phyloP scores from a whole-genome alignment of 2,888 invertebrate species.

The Apodemia hepburni region DNA sequence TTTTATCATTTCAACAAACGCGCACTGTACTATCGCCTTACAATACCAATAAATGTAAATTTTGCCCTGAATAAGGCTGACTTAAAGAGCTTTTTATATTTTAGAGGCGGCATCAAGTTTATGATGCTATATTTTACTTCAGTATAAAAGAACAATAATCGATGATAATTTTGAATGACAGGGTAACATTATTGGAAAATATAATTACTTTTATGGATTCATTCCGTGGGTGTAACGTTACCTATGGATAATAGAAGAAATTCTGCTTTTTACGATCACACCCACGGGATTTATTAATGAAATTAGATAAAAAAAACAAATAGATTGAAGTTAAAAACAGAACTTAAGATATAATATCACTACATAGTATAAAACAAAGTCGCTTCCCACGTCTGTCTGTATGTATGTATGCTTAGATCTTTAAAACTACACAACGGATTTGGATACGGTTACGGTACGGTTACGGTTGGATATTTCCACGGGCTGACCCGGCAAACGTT shows the following conservation, averaged over 20 bases:
- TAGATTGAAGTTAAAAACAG: too few relatives aligned
- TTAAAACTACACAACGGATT: too few relatives aligned
- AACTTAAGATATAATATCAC: too few relatives aligned
- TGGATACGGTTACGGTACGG: too few relatives aligned
- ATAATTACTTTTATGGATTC: conserved; percentile 2
- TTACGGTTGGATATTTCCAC: too few relatives aligned
- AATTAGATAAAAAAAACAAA: too few relatives aligned
- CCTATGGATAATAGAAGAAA: neutral
- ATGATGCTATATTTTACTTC: conserved; percentile 6
- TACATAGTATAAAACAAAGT: too few relatives aligned
- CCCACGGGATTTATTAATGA: conserved; percentile 6
- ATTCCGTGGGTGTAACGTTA: conserved; percentile 1
- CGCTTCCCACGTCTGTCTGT: too few relatives aligned
- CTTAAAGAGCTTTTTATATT: conserved; percentile 2
- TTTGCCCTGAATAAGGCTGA: conserved; percentile 3
- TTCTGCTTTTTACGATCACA: neutral
- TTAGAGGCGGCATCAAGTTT: conserved; percentile 4
- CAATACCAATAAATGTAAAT: conserved; percentile 7
- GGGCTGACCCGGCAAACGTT: too few relatives aligned
- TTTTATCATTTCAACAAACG: neutral
- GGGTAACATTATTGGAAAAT: conserved; percentile 7
- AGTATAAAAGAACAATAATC: conserved; percentile 7
- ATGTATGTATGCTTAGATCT: too few relatives aligned
- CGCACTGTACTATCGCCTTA: neutral
- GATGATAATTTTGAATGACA: neutral